Percentiles rank a stretch among this genome's conserved stretches.
Evolutionary conservation across 2,797 vertebrate genomes (phyloP).

Genomic region (Margarornis squamiger): DNA sequence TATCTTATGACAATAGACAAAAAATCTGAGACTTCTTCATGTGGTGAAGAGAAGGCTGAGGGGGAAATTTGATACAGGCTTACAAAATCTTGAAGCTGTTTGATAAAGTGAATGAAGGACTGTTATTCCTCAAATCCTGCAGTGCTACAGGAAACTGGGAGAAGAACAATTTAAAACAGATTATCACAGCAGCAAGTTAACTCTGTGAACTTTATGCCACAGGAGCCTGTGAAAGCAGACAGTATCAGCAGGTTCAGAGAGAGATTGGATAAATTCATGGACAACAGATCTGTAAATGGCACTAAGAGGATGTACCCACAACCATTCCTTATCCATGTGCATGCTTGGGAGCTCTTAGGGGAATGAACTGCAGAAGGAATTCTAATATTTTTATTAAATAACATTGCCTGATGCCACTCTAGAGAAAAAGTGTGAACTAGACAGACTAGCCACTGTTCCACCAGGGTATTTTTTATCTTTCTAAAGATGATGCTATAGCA

Average conservation of each 20-base stretch:
- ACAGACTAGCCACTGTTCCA: background rate
- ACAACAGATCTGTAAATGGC: background rate
- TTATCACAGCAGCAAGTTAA: background rate
- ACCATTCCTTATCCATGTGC: background rate
- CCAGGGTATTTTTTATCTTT: background rate
- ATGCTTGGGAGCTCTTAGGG: background rate
- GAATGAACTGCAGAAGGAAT: background rate
- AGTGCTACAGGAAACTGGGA: background rate
- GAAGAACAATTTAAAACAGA: conserved; percentile 50
- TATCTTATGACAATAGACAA: conserved; percentile 2
- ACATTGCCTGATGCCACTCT: background rate
- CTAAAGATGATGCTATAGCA: background rate
- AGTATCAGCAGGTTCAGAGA: conserved; percentile 25
- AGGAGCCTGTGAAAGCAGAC: conserved; percentile 3
- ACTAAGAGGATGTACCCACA: background rate
- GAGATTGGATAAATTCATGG: conserved; percentile 10
- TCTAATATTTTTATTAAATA: background rate
- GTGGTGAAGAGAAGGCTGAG: conserved; percentile 8
- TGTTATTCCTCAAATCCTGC: conserved; percentile 26
- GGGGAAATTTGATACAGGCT: conserved; percentile 1
- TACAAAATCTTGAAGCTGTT: conserved; percentile 17
- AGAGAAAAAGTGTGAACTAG: background rate
- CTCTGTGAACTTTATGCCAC: conserved; percentile 39
- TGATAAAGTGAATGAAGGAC: conserved; percentile 24
- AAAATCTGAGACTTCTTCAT: background rate